A percentile compares a stretch with the other conserved stretches of the same genome.
phyloP scores from a whole-genome alignment of 53 echinoderm and acorn worm genomes.

The Stichopus horrens region DNA sequence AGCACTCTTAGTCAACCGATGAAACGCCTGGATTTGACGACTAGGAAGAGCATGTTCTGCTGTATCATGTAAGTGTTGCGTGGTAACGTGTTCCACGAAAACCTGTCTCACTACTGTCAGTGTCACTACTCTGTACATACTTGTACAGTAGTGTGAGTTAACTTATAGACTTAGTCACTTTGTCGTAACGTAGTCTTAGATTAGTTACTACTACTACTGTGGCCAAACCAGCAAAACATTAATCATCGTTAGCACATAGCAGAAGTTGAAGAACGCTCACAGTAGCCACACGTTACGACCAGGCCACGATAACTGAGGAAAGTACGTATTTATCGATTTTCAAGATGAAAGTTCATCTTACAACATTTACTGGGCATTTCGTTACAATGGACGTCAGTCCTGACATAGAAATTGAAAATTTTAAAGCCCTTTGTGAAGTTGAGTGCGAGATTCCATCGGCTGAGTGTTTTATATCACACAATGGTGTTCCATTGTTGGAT shows the following conservation, averaged over 20 bases:
- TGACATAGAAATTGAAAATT: slow-evolving; percentile 88
- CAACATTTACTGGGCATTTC: slow-evolving; percentile 54
- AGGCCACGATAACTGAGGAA: too few species aligned
- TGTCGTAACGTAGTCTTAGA: too few species aligned
- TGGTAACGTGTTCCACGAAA: slow-evolving; percentile 28
- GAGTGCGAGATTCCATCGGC: slow-evolving; percentile 61
- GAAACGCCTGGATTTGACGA: not conserved
- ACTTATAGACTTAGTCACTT: too few species aligned
- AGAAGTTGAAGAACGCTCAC: too few species aligned
- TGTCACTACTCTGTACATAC: too few species aligned
- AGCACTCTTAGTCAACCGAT: too few species aligned
- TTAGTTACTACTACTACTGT: too few species aligned
- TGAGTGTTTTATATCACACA: slow-evolving; percentile 58
- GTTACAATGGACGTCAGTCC: slow-evolving; percentile 82
- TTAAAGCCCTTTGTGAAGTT: slow-evolving; percentile 83
- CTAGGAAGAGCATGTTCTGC: not conserved
- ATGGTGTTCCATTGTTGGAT: slow-evolving; percentile 67
- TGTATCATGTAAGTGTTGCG: not conserved
- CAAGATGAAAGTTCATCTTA: slow-evolving; percentile 36
- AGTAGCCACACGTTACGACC: too few species aligned
- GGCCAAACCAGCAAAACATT: too few species aligned
- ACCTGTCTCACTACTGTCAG: too few species aligned
- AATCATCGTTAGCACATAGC: too few species aligned
- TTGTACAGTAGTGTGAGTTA: too few species aligned
- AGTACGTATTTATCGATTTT: not conserved